Conservation (phyloP, 2,113 vertebrate genomes). For the Chaetops frenatus region DNA sequence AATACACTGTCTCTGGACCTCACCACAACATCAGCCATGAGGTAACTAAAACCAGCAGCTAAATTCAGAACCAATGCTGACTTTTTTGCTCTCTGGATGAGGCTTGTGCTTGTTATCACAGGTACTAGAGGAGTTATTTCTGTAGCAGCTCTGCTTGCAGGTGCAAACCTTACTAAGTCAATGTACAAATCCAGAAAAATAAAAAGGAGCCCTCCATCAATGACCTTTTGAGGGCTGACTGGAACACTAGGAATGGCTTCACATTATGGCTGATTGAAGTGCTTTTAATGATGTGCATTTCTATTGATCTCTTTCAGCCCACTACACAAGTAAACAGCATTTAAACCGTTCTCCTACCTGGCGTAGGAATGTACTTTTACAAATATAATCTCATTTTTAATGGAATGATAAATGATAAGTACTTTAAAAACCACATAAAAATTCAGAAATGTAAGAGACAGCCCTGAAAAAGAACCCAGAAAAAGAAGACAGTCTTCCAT, state of each 20-base stretch:
- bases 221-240: not conserved
- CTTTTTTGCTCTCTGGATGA: not conserved
- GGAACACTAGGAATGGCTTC: not conserved
- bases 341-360: not conserved
- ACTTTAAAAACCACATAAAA: not conserved
- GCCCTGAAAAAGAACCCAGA: not conserved
- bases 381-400: not conserved
- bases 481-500: not conserved
- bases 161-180: not conserved
- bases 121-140: not conserved
- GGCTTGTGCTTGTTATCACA: not conserved
- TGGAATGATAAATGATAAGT: not conserved
- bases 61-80: not conserved
- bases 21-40: not conserved
- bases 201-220: not conserved
- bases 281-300: not conserved
- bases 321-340: not conserved
- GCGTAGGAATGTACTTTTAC: not conserved
- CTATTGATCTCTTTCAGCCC: not conserved
- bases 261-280: not conserved
- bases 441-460: not conserved
- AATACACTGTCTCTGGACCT: not conserved
- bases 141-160: not conserved
- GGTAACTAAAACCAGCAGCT: not conserved
- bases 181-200: not conserved